Conservation (phyloP, 2,888 invertebrate species). For the Metacarcinus magister region DNA sequence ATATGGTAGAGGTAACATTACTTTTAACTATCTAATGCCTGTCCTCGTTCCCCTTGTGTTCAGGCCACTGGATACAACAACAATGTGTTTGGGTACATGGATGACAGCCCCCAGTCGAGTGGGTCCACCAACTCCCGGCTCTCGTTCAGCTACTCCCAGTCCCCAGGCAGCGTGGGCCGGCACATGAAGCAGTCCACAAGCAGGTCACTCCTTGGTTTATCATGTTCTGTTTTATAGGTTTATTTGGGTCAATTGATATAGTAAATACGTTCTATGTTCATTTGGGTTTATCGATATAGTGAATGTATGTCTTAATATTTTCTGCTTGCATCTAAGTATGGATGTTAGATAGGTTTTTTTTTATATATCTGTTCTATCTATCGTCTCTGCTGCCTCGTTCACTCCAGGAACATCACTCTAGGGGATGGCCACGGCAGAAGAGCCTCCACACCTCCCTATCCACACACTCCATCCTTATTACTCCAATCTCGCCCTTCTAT, state of each 20-base stretch:
- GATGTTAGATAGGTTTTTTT: too few species aligned
- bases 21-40: neutral
- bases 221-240: neutral
- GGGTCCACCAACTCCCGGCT: slow-evolving; percentile 64
- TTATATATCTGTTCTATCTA: too few species aligned
- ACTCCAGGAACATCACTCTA: too few species aligned
- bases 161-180: slow-evolving; percentile 44
- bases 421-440: too few species aligned
- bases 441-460: too few species aligned
- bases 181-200: slow-evolving; percentile 66
- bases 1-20: neutral
- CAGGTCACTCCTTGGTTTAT: neutral
- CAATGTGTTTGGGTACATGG: slow-evolving; percentile 75
- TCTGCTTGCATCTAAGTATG: neutral
- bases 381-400: too few species aligned
- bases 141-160: slow-evolving; percentile 65
- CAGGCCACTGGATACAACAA: slow-evolving; percentile 69
- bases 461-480: too few species aligned
- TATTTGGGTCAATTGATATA: too few species aligned
- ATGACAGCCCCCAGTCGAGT: slow-evolving; percentile 75
- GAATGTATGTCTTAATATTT: too few species aligned
- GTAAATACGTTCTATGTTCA: too few species aligned
- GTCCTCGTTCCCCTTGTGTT: neutral
- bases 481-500: too few species aligned
- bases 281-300: too few species aligned